Evolutionary conservation across 2,888 invertebrate genomes (phyloP).

Genomic region (Adelphocoris suturalis): DNA sequence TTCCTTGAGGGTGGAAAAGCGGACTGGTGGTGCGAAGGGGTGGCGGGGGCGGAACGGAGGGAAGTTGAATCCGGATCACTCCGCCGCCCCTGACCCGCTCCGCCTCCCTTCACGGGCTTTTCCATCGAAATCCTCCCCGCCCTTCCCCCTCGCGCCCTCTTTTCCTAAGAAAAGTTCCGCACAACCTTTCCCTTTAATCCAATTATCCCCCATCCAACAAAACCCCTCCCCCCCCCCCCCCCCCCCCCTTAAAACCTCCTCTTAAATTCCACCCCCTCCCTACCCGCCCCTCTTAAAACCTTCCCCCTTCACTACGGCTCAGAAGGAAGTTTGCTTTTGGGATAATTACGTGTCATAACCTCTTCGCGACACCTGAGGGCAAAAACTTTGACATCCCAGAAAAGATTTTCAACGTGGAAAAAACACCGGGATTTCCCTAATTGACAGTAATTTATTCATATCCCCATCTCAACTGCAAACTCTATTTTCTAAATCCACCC

Average conservation of each 20-base stretch:
- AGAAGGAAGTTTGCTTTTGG: slow-evolving; percentile 66
- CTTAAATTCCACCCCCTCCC: background rate
- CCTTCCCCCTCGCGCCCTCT: slow-evolving; percentile 55
- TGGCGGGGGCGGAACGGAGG: slow-evolving; percentile 54
- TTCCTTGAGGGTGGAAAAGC: slow-evolving; percentile 68
- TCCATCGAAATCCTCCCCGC: slow-evolving; percentile 47
- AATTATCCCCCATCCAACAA: slow-evolving; percentile 71
- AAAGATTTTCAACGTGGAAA: slow-evolving; percentile 48
- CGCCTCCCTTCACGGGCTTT: slow-evolving; percentile 46
- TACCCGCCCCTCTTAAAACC: background rate
- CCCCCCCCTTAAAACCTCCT: background rate
- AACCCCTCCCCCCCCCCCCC: background rate
- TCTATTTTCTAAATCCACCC: background rate
- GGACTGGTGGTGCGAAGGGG: background rate
- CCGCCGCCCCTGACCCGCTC: slow-evolving; percentile 45
- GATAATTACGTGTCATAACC: slow-evolving; percentile 74
- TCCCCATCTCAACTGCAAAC: slow-evolving; percentile 15
- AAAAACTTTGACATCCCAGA: slow-evolving; percentile 54
- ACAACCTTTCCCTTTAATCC: slow-evolving; percentile 73
- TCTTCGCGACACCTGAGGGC: slow-evolving; percentile 66
- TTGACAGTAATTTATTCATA: slow-evolving; percentile 56
- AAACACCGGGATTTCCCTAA: slow-evolving; percentile 46
- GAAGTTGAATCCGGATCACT: slow-evolving; percentile 72
- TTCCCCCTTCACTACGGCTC: slow-evolving; percentile 28
- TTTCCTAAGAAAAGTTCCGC: slow-evolving; percentile 67